Percentiles rank a stretch among this genome's conserved stretches.
These are phyloP conservation scores for Acanthopagrus latus DNA, from an alignment of 2,797 vertebrate genomes.

Conservation along the genomic window DNA sequence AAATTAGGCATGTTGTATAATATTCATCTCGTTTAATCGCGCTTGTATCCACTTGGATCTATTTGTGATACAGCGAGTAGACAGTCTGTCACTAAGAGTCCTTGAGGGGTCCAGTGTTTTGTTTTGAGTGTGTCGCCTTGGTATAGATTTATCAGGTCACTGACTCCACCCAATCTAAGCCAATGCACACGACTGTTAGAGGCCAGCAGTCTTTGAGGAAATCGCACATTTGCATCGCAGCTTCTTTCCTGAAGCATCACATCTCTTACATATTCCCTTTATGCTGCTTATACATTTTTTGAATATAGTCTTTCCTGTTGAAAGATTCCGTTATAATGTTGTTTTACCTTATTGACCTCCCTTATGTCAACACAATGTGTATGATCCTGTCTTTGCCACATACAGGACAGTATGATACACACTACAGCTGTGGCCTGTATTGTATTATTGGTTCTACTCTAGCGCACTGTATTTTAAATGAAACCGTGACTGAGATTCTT, in stretches of 20 bases:
- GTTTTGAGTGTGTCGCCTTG: constrained; percentile 35
- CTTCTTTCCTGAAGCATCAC: not conserved
- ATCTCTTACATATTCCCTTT: not conserved
- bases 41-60: constrained; percentile 5
- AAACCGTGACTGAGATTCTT: not conserved
- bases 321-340: not conserved
- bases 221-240: not conserved
- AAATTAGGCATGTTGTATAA: not conserved
- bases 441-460: not conserved
- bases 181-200: not conserved
- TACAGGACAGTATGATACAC: not conserved
- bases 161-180: constrained; percentile 26
- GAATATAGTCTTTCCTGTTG: not conserved
- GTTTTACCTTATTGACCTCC: not conserved
- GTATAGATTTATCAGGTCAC: constrained; percentile 46
- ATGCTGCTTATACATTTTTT: not conserved
- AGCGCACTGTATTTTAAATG: not conserved
- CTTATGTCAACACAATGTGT: not conserved
- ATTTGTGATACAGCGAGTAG: constrained; percentile 25
- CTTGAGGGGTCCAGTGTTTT: constrained; percentile 23
- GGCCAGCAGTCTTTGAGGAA: not conserved
- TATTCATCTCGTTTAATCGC: not conserved
- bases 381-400: not conserved
- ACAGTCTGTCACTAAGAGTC: constrained; percentile 22
- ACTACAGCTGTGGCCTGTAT: not conserved